Evolutionary conservation across 2,888 invertebrate species (phyloP), one percentile per base, ranked within the genome.

Genomic region (Cancer borealis): DNA sequence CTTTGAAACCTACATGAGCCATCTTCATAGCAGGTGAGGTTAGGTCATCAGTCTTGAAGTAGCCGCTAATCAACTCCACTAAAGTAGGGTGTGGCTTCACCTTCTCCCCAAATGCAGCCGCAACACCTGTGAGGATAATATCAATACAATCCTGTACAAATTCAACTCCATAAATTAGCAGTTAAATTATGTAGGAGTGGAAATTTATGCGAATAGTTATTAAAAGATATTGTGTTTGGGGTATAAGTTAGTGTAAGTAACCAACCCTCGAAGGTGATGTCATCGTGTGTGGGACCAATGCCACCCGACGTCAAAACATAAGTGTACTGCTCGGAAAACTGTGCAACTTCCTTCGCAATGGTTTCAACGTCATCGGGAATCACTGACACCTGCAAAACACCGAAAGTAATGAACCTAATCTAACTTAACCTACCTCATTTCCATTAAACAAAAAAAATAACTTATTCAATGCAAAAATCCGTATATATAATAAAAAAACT

Each of bases 201-300:
- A 39, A 39, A 39, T 39, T 1, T 39, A 2, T 39, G 39, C 1
- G 2, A 39, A 39, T 39, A 39, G 39, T 39, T 39, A 39, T 39
- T 39, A 39, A 39, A 39, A 39, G 39, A 39, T 39, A 39, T 39
- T 39, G 1, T 39, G 39, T 39, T 39, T 39, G 39, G 39, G 39
- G 39, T 39, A 39, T 39, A 39, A 39, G 2, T 39, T 39, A 39
- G 39, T 39, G 2, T 39, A 39, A 39, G 21, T 17, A 21, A 88
- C 94, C 12, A 47, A 95, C 98, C 98, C 97, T 97, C 97, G 96
- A 97, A 98, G 0, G 98, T 98, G 96, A 98, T 97, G 96, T 98
- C 98, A 96, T 98, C 98, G 96, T 98, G 98, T 26, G 98, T 98
- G 0, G 98, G 98, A 21, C 98, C 98, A 95, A 98, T 97, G 60